Base-by-base conservation (phyloP, 2,888 invertebrate genomes). In the Apotomis capreana region DNA sequence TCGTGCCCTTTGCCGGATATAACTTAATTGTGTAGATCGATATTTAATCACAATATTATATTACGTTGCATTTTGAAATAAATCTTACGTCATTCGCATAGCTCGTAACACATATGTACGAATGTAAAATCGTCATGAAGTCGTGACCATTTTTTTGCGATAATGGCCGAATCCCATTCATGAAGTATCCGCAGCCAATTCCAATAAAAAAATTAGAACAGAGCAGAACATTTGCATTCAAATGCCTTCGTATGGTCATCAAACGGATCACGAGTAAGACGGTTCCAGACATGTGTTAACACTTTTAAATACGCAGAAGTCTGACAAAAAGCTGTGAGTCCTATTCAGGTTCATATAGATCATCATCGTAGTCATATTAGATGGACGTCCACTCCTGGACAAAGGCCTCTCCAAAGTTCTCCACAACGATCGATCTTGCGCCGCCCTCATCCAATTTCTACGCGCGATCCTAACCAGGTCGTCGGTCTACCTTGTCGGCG, bases 71-170 rank as follows among this genome's bases (percentile, higher is more conserved):
- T 49, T 49, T 49, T 9, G 74, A 75, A 64, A 76, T n/a, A 49
- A 52, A 26, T 10, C 15, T 69, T 55, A 62, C 71, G n/a, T 71
- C 67, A 62, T 67, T 67, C 61, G 5, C 40, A 26, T 26, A 26
- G 26, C 26, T 26, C 68, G 8, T 55, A 55, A 26, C 26, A 51
- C 12, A 36, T 69, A 71, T 68, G 54, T 13, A 51, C 12, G 46
- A 68, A 71, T 68, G 54, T 70, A 49, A 73, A 75, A 58, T 71
- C 62, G 70, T 69, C 59, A 62, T 58, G 69, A 70, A 63, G 40
- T 70, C 49, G 69, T 78, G 77, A 79, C 61, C 76, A 74, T 77
- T 68, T 76, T 74, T 75, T 61, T 69, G 51, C 70, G 63, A 68
- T 70, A 63, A 67, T 69, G 54, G 65, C 58, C 65, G 26, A 74